Evolutionary conservation across 2,888 invertebrate genomes (phyloP).

Genomic region (Oligia fasciuncula): DNA sequence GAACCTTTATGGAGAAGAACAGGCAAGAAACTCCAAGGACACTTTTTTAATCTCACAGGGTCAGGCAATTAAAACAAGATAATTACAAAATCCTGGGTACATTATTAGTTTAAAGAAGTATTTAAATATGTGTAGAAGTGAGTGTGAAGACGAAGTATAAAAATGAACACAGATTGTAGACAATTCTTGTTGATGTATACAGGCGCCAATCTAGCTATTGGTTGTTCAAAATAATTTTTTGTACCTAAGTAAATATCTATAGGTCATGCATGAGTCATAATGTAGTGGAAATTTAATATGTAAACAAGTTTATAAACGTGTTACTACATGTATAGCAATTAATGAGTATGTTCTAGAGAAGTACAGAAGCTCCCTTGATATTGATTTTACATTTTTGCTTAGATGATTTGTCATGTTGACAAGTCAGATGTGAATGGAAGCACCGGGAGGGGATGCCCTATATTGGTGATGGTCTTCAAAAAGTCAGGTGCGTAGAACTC

Average conservation of each 20-base stretch:
- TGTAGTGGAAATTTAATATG: background rate
- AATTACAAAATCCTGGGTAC: too few relatives aligned
- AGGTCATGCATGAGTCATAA: slow-evolving; percentile 21
- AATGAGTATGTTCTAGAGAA: background rate
- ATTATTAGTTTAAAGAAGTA: too few relatives aligned
- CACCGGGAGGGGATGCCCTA: background rate
- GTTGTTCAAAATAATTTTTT: background rate
- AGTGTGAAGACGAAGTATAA: too few relatives aligned
- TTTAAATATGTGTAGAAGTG: too few relatives aligned
- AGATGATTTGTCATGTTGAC: background rate
- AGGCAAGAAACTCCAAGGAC: too few relatives aligned
- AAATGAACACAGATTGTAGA: too few relatives aligned
- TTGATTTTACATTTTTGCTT: background rate
- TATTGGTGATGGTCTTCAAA: background rate
- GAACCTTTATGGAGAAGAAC: too few relatives aligned
- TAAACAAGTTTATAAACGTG: slow-evolving; percentile 29
- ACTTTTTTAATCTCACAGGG: too few relatives aligned
- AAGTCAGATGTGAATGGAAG: background rate
- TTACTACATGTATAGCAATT: slow-evolving; percentile 1
- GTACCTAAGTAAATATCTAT: background rate
- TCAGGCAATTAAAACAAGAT: too few relatives aligned
- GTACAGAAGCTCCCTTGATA: background rate
- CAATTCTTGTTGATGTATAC: too few relatives aligned
- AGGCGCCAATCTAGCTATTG: background rate
- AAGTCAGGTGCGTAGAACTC: background rate